These are phyloP conservation scores for Nothobranchius kuhntae DNA, from an alignment of 2,113 vertebrate genomes.

Conservation along the genomic window DNA sequence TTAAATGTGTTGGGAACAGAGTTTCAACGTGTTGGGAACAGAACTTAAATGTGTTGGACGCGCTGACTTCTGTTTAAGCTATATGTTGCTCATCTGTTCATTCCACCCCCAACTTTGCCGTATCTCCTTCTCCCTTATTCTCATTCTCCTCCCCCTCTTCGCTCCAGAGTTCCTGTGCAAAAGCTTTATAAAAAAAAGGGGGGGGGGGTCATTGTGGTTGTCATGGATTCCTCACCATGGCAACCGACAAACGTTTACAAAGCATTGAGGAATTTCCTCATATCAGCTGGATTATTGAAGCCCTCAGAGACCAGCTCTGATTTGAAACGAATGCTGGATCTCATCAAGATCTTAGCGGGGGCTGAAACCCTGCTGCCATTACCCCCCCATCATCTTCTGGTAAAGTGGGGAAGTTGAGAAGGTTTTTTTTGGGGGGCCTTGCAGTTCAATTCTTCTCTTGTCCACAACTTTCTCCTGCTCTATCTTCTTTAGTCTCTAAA, in stretches of 20 bases:
- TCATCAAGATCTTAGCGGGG: slow-evolving; percentile 65
- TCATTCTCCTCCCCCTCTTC: slow-evolving; percentile 57
- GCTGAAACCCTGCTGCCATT: slow-evolving; percentile 55
- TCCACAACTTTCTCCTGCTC: slow-evolving; percentile 46
- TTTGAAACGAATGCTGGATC: slow-evolving; percentile 76
- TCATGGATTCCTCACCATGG: slow-evolving; percentile 83
- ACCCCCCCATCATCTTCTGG: slow-evolving; percentile 22
- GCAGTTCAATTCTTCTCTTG: slow-evolving; percentile 56
- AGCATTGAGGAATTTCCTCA: slow-evolving; percentile 87
- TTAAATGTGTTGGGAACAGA: too few species aligned
- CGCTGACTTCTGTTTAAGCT: slow-evolving; percentile 30
- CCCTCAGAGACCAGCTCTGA: slow-evolving; percentile 72
- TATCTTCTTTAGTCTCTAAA: slow-evolving; percentile 44
- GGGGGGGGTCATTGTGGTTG: slow-evolving; percentile 74
- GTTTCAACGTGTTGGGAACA: too few species aligned
- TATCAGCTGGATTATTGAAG: slow-evolving; percentile 87
- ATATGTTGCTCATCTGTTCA: slow-evolving; percentile 44
- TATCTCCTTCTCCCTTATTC: slow-evolving; percentile 52
- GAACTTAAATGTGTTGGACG: too few species aligned
- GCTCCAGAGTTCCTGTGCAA: slow-evolving; percentile 76
- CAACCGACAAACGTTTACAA: slow-evolving; percentile 85
- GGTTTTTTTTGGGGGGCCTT: slow-evolving; percentile 37
- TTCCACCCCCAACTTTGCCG: slow-evolving; percentile 29
- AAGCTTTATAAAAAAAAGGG: slow-evolving; percentile 66
- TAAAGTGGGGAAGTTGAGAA: slow-evolving; percentile 42